phyloP scores from a whole-genome alignment of 2,888 invertebrate species.

The Sipha maydis region DNA sequence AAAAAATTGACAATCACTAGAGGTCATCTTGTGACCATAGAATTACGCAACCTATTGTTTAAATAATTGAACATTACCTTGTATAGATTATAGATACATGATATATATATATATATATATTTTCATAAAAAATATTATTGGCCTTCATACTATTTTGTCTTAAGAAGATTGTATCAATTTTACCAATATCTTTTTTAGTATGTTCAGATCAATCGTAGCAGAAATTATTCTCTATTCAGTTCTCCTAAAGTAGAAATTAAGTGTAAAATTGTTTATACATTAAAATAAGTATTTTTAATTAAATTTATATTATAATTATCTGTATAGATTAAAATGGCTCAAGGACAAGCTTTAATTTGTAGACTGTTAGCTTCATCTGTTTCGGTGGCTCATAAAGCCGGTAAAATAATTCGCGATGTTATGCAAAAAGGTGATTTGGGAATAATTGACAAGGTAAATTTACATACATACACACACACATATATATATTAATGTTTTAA shows the following conservation, averaged over 20 bases:
- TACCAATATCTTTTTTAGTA: background rate
- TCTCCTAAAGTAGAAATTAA: background rate
- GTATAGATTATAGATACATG: background rate
- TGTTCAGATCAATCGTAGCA: background rate
- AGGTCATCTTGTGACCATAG: conserved; percentile 45
- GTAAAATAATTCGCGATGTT: conserved; percentile 89
- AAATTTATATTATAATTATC: background rate
- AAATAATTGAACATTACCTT: conserved; percentile 26
- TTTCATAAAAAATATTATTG: background rate
- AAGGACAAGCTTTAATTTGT: conserved; percentile 75
- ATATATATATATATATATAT: background rate
- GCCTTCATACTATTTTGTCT: conserved; percentile 11
- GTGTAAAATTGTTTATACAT: background rate
- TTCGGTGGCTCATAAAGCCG: conserved; percentile 83
- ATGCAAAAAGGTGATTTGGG: conserved; percentile 89
- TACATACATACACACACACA: background rate
- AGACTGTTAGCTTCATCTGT: conserved; percentile 82
- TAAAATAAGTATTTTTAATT: too few species aligned
- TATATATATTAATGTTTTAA: conserved; percentile 25
- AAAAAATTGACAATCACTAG: background rate
- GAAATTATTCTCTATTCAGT: background rate
- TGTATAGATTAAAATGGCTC: conserved; percentile 71
- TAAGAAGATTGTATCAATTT: conserved; percentile 3
- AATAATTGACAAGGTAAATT: conserved; percentile 86
- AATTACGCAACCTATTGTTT: conserved; percentile 14